phyloP scores from a whole-genome alignment of 2,113 vertebrate species.

The Crocuta crocuta region DNA sequence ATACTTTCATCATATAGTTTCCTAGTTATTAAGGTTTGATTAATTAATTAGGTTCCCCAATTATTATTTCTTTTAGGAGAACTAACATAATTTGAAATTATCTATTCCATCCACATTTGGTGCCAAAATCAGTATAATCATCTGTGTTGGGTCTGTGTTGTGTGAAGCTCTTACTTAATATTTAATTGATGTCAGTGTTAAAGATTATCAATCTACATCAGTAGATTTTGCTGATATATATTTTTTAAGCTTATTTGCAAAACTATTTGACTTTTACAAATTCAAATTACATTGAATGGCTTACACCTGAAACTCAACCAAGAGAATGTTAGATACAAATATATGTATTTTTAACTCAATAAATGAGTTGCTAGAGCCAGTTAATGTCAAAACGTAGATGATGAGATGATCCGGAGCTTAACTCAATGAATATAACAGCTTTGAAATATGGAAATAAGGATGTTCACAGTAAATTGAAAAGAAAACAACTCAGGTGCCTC shows the following conservation, averaged over 20 bases:
- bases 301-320: not conserved
- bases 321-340: not conserved
- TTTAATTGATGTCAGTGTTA: not conserved
- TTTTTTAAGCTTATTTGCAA: not conserved
- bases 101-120: not conserved
- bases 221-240: not conserved
- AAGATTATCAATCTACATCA: not conserved
- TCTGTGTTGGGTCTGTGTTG: not conserved
- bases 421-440: not conserved
- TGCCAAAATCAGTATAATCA: not conserved
- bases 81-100: not conserved
- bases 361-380: not conserved
- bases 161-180: not conserved
- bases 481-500: not conserved
- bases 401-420: not conserved
- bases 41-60: not conserved
- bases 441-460: not conserved
- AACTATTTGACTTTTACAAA: not conserved
- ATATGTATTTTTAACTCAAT: not conserved
- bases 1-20: not conserved
- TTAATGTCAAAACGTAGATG: slow-evolving; percentile 17
- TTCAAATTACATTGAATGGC: not conserved
- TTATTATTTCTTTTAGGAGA: not conserved
- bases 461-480: not conserved
- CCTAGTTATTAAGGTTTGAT: not conserved